phyloP scores from a whole-genome alignment of 2,113 vertebrate species.

The Spea multiplicata region DNA sequence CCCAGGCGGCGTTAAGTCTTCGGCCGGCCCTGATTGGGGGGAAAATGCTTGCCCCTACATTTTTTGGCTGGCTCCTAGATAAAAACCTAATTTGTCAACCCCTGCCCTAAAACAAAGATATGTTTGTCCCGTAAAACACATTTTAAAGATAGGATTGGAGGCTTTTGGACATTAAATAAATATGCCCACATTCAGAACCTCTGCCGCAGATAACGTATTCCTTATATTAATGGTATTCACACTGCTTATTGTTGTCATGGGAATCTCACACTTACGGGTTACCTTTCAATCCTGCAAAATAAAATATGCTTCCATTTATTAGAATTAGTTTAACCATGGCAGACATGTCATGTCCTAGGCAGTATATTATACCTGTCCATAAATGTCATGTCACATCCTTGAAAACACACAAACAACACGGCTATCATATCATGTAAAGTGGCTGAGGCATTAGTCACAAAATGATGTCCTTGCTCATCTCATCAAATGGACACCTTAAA shows the following conservation, averaged over 20 bases:
- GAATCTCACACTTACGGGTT: slow-evolving; percentile 25
- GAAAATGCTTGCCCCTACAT: too few species aligned
- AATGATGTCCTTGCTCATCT: slow-evolving; percentile 81
- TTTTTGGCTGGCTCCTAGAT: too few species aligned
- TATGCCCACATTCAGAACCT: background rate
- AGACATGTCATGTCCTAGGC: slow-evolving; percentile 22
- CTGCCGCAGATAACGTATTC: background rate
- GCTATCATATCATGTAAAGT: slow-evolving; percentile 54
- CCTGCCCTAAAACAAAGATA: too few species aligned
- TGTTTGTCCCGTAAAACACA: too few species aligned
- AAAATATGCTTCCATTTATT: slow-evolving; percentile 42
- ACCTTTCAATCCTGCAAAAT: slow-evolving; percentile 23
- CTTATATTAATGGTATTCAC: slow-evolving; percentile 27
- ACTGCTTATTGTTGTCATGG: slow-evolving; percentile 27
- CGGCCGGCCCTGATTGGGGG: too few species aligned
- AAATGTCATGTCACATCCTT: slow-evolving; percentile 42
- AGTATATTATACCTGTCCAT: slow-evolving; percentile 31
- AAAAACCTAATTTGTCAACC: too few species aligned
- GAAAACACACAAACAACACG: slow-evolving; percentile 40
- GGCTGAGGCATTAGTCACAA: slow-evolving; percentile 70
- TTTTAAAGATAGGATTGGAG: too few species aligned
- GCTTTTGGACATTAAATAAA: too few species aligned
- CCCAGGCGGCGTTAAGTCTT: too few species aligned
- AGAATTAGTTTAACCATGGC: slow-evolving; percentile 38
- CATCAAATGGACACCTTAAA: slow-evolving; percentile 83